Conservation (phyloP, 2,797 vertebrate species). For the Coilia nasus region DNA sequence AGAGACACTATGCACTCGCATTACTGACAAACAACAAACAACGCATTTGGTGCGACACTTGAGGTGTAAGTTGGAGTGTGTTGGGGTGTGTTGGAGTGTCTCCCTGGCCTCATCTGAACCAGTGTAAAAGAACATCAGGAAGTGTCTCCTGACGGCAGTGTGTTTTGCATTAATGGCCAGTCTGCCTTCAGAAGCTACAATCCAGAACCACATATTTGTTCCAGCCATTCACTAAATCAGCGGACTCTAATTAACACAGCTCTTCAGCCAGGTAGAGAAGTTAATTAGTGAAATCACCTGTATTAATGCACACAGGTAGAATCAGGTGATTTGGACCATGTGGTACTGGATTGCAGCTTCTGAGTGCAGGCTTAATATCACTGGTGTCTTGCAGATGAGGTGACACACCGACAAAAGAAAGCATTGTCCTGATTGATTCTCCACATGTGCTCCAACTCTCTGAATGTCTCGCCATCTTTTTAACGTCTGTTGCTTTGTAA, state of each 20-base stretch:
- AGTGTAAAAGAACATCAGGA: not conserved
- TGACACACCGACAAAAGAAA: not conserved
- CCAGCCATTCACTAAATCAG: no score
- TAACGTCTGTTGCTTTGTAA: conserved; percentile 8
- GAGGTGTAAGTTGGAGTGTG: no score
- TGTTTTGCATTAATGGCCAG: no score
- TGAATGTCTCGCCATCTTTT: not conserved
- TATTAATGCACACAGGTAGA: no score
- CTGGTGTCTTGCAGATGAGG: not conserved
- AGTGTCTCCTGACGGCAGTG: not conserved
- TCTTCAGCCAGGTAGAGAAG: no score
- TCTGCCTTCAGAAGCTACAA: no score
- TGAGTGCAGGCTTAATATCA: not conserved
- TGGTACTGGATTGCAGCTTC: no score
- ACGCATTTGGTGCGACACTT: not conserved
- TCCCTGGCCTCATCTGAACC: not conserved
- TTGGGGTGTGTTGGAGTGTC: not conserved
- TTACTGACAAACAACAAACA: not conserved
- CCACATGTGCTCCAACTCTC: not conserved
- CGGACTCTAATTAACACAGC: no score
- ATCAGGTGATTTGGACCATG: no score
- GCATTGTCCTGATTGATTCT: not conserved
- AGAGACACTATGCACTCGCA: not conserved
- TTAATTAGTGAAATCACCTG: no score
- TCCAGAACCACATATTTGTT: no score